Percentiles rank a stretch among this genome's conserved stretches.
These are phyloP conservation scores for Salminus brasiliensis DNA, from an alignment of 2,113 vertebrate species.

Conservation along the genomic window DNA sequence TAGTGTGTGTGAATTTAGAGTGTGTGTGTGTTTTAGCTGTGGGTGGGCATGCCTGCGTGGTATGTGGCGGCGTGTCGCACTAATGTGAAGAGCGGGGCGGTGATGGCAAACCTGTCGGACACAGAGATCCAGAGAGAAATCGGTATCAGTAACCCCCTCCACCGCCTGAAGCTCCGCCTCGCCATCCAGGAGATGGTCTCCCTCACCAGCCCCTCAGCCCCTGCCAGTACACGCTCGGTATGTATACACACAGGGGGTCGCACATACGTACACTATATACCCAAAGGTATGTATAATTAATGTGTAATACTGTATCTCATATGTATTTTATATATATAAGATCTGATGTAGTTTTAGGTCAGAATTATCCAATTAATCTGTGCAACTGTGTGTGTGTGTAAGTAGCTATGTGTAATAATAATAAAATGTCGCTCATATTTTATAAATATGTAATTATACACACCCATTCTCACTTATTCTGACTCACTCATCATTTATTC, in stretches of 20 bases:
- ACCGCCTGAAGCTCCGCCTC: slow-evolving; percentile 88
- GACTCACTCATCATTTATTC: too few relatives aligned
- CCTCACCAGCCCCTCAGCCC: slow-evolving; percentile 88
- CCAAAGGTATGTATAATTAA: too few relatives aligned
- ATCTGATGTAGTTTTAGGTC: too few relatives aligned
- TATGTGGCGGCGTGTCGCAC: slow-evolving; percentile 89
- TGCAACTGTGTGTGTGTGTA: too few relatives aligned
- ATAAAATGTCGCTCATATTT: too few relatives aligned
- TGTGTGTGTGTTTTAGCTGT: slow-evolving; percentile 72
- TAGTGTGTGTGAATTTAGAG: neutral
- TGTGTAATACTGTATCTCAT: too few relatives aligned
- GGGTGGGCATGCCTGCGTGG: slow-evolving; percentile 94
- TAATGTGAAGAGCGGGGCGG: slow-evolving; percentile 90
- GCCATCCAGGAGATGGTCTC: slow-evolving; percentile 97
- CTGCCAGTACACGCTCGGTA: slow-evolving; percentile 87
- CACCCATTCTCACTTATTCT: too few relatives aligned
- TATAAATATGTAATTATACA: too few relatives aligned
- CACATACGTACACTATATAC: neutral
- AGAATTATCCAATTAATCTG: too few relatives aligned
- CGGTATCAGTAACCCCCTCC: slow-evolving; percentile 91
- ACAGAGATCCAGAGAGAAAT: slow-evolving; percentile 93
- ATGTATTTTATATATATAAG: too few relatives aligned
- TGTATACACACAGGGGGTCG: neutral
- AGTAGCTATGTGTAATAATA: too few relatives aligned
- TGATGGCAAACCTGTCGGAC: slow-evolving; percentile 92